A percentile compares a stretch with the other conserved stretches of the same genome.
Evolutionary conservation across 2,113 vertebrate genomes (phyloP).

Genomic region (Cynoglossus semilaevis): DNA sequence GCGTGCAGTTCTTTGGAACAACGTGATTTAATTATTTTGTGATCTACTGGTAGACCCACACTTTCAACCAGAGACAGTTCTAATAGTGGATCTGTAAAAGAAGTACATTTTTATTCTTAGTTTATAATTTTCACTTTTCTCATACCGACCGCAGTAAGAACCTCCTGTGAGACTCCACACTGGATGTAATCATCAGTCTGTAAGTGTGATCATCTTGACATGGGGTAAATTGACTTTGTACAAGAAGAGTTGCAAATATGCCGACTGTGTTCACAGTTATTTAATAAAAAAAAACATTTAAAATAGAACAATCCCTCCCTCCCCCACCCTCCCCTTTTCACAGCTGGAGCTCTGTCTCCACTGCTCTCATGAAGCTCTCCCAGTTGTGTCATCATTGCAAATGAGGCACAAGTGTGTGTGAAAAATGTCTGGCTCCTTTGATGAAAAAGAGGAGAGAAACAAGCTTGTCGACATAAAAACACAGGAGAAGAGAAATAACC

Average conservation of each 20-base stretch:
- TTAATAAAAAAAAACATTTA: no score
- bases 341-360: not conserved
- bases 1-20: no score
- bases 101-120: no score
- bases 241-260: not conserved
- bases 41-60: no score
- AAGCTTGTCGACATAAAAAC: not conserved
- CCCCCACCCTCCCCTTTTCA: not conserved
- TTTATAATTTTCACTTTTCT: no score
- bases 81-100: no score
- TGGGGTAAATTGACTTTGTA: not conserved
- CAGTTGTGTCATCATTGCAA: not conserved
- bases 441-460: not conserved
- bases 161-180: not conserved
- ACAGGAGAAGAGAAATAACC: not conserved
- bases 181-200: not conserved
- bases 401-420: not conserved
- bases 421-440: not conserved
- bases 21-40: no score
- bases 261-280: not conserved
- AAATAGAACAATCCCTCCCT: no score
- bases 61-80: no score
- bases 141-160: not conserved
- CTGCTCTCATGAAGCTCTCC: not conserved
- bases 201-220: not conserved